Percentiles rank a stretch among this genome's conserved stretches.
Evolutionary conservation across 1,140 invertebrate species (phyloP).

Genomic region (Lithobius niger): DNA sequence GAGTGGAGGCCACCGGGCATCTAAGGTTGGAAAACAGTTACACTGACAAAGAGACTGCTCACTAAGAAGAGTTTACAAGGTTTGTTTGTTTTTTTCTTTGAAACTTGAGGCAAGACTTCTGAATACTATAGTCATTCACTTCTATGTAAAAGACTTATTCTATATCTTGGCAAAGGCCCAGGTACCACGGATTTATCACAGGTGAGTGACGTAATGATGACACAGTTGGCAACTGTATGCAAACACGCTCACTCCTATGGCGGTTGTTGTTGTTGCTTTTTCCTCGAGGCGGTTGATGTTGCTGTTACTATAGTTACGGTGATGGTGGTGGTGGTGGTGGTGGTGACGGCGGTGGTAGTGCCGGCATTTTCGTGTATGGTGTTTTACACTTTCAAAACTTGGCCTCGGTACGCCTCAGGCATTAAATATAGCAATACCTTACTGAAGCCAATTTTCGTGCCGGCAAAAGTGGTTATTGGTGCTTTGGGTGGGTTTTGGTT

Average conservation of each 20-base stretch:
- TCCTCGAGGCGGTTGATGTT: background rate
- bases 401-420: background rate
- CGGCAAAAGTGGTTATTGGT: background rate
- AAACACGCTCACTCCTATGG: no score
- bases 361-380: background rate
- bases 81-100: background rate
- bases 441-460: background rate
- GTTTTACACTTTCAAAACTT: background rate
- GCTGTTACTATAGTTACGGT: background rate
- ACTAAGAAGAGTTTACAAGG: background rate
- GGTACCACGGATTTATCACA: constrained; percentile 10
- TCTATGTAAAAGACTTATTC: constrained; percentile 1
- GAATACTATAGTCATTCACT: constrained; percentile 7
- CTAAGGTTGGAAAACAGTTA: background rate
- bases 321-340: background rate
- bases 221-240: no score
- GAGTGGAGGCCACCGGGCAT: background rate
- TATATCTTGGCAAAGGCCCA: constrained; percentile 7
- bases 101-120: constrained; percentile 4
- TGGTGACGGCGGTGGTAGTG: background rate
- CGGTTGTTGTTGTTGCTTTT: background rate
- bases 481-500: background rate
- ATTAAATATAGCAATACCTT: background rate
- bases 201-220: constrained; percentile 5
- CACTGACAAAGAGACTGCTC: constrained; percentile 7